Base-by-base conservation (phyloP, 2,113 vertebrate species). In the Canis aureus region DNA sequence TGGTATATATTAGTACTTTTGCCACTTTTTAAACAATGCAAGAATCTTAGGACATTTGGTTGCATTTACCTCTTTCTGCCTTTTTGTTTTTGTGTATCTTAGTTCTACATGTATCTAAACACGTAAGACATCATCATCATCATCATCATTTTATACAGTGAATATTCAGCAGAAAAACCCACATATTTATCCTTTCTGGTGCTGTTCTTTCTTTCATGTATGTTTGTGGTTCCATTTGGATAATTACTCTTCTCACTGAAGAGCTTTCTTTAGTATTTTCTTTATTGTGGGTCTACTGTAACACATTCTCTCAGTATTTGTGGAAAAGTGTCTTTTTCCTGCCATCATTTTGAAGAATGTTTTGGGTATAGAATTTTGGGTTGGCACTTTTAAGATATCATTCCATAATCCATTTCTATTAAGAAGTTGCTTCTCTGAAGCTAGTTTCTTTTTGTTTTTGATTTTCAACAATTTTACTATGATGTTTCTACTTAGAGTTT, bases 241-340 rank as follows among this genome's bases (percentile, higher is more conserved):
- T 92, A n/a, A n/a, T 96, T 88, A 85, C 87, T 27, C 23, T 86
- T 92, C 64, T 81, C 62, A 79, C 43, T 25, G 15, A 87, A 43
- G 89, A 80, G n/a, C 62, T 84, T n/a, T 49, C 27, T 85, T 49
- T 51, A 60, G 17, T 91, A 60, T 95, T 86, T 95, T 67, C n/a
- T 67, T 91, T 91, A n/a, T 57, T 86, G 32, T 79, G 60, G 23
- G 12, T 80, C 32, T 95, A 17, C 38, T 80, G 38, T 38, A 55
- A 80, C 19, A 64, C 23, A 62, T 13, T 64, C 15, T 57, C 29
- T 83, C 49, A 93, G 32, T 66, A 22, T 79, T 85, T 43, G 5
- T 90, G 71, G 79, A 43, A 93, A 84, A 93, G 79, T 83, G 38
- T 38, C 15, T 96, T 82, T 89, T 43, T 87, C 81, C 62, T 23